These are phyloP conservation scores for Zosterops lateralis DNA, from an alignment of 2,113 vertebrate genomes.

Conservation along the genomic window DNA sequence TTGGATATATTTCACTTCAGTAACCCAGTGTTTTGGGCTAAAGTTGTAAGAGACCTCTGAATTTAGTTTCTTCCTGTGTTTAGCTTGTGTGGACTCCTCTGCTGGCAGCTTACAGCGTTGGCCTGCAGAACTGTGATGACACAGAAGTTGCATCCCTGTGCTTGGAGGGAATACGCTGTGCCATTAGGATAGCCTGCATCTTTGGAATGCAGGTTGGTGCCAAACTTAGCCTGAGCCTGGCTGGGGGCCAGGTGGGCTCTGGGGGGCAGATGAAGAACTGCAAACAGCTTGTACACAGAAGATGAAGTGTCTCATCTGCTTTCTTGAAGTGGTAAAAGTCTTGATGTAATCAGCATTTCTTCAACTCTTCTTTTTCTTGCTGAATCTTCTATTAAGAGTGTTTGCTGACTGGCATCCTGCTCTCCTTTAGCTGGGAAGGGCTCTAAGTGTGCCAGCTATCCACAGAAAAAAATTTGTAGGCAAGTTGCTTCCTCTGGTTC, in stretches of 20 bases:
- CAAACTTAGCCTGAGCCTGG: background rate
- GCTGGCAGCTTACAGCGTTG: slow-evolving; percentile 93
- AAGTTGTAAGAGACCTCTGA: background rate
- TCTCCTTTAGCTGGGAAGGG: background rate
- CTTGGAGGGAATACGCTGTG: slow-evolving; percentile 95
- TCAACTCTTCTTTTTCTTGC: background rate
- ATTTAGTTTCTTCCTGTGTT: background rate
- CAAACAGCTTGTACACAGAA: background rate
- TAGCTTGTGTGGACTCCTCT: slow-evolving; percentile 95
- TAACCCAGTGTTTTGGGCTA: background rate
- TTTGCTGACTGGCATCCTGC: background rate
- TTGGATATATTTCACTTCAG: background rate
- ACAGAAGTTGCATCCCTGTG: slow-evolving; percentile 92
- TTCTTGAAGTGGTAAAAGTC: background rate
- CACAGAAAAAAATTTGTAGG: background rate
- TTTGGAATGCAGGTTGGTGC: slow-evolving; percentile 93
- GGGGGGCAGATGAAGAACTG: background rate
- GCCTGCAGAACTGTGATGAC: slow-evolving; percentile 96
- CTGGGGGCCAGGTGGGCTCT: background rate
- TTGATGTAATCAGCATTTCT: background rate
- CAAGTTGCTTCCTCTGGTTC: background rate
- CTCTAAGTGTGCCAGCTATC: background rate
- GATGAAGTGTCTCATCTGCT: background rate
- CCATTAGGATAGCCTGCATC: slow-evolving; percentile 92
- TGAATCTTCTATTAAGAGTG: rapidly evolving